phyloP scores from a whole-genome alignment of 2,797 vertebrate species.

The Epinephelus coioides region DNA sequence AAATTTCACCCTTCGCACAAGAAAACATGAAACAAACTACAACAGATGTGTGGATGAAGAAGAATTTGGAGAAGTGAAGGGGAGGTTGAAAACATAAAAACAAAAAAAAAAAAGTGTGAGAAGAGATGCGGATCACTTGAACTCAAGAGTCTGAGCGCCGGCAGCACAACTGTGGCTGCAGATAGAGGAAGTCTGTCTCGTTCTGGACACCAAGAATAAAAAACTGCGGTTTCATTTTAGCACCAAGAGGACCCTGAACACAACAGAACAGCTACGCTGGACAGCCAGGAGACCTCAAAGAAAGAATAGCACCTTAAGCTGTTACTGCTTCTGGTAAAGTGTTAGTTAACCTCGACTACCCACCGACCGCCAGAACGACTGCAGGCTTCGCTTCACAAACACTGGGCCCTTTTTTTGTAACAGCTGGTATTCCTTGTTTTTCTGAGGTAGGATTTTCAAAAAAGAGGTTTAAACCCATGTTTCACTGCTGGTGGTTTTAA shows the following conservation, averaged over 20 bases:
- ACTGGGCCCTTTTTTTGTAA: constrained; percentile 48
- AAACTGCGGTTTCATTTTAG: constrained; percentile 76
- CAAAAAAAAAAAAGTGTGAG: constrained; percentile 19
- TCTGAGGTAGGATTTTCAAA: constrained; percentile 81
- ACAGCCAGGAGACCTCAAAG: constrained; percentile 77
- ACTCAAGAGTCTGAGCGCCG: constrained; percentile 45
- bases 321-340: constrained; percentile 73
- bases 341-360: constrained; percentile 53
- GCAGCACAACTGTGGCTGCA: constrained; percentile 44
- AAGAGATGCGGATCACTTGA: constrained; percentile 35
- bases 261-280: constrained; percentile 66
- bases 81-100: constrained; percentile 39
- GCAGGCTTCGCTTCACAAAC: constrained; percentile 63
- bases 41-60: constrained; percentile 52
- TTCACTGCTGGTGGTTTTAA: constrained; percentile 84
- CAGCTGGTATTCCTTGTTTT: constrained; percentile 61
- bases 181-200: constrained; percentile 58
- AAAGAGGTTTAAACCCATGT: constrained; percentile 85
- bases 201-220: constrained; percentile 78
- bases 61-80: constrained; percentile 26
- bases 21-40: constrained; percentile 68
- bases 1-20: constrained; percentile 57
- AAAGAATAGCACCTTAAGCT: constrained; percentile 82
- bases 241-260: constrained; percentile 83
- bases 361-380: constrained; percentile 37